Percentiles rank a stretch among this genome's conserved stretches.
Evolutionary conservation across 2,888 invertebrate species (phyloP).

Genomic region (Cheilosia soror): DNA sequence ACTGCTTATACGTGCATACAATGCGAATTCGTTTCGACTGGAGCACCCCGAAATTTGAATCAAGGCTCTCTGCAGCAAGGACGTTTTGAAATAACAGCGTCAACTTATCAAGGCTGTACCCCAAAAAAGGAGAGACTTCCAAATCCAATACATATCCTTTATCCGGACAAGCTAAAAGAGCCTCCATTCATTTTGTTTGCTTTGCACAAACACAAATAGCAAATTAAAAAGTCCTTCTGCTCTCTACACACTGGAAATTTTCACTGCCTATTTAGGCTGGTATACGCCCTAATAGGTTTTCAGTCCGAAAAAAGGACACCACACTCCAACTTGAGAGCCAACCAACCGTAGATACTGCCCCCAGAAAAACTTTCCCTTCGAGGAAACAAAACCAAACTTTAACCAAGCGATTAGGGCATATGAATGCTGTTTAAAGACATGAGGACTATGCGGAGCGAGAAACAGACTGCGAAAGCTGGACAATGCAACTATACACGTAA

Average conservation of each 20-base stretch:
- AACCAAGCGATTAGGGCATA: conserved; percentile 17
- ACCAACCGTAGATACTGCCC: conserved; percentile 19
- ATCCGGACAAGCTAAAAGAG: neutral
- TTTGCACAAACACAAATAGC: conserved; percentile 25
- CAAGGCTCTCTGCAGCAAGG: too few relatives aligned
- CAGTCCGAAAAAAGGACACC: neutral
- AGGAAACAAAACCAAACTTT: conserved; percentile 18
- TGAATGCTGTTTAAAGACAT: conserved; percentile 8
- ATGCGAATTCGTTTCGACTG: neutral
- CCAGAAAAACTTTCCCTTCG: conserved; percentile 17
- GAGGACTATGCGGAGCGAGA: neutral
- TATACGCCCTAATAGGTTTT: conserved; percentile 18
- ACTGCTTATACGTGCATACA: neutral
- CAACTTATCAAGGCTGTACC: neutral
- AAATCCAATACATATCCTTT: neutral
- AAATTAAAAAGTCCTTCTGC: conserved; percentile 28
- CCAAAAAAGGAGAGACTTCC: neutral
- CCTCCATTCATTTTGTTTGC: neutral
- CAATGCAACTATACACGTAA: neutral
- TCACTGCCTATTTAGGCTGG: conserved; percentile 17
- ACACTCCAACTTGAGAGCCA: neutral
- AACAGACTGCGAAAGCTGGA: neutral
- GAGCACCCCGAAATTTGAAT: neutral
- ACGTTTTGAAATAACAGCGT: neutral
- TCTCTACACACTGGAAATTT: conserved; percentile 6